These are phyloP conservation scores for Prorops nasuta DNA, from an alignment of 1,140 invertebrate genomes.

Conservation along the genomic window DNA sequence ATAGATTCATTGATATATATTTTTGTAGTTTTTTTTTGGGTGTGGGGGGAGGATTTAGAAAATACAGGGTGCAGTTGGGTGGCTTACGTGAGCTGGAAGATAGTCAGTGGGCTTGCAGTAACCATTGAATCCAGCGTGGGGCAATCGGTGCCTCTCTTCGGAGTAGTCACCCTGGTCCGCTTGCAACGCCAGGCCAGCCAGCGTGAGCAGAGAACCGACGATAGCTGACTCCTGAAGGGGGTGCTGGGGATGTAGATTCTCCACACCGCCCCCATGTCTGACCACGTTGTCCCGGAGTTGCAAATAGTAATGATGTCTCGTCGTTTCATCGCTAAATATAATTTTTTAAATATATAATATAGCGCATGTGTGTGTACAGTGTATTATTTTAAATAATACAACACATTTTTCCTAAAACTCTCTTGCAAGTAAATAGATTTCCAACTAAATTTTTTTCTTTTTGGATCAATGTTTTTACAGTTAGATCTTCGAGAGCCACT, in stretches of 20 bases:
- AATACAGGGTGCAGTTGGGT: too few species aligned
- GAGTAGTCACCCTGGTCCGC: slow-evolving; percentile 83
- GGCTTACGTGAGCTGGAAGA: slow-evolving; percentile 61
- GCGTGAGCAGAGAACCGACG: slow-evolving; percentile 63
- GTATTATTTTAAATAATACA: too few species aligned
- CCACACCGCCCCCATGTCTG: slow-evolving; percentile 63
- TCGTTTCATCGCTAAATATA: slow-evolving; percentile 74
- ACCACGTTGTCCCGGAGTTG: slow-evolving; percentile 89
- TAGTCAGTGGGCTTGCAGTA: slow-evolving; percentile 84
- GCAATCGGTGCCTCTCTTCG: slow-evolving; percentile 57
- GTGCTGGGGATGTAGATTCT: slow-evolving; percentile 59
- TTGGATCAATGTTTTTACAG: too few species aligned
- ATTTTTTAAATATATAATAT: not conserved
- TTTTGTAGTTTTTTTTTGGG: too few species aligned
- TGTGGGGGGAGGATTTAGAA: too few species aligned
- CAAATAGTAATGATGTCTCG: slow-evolving; percentile 89
- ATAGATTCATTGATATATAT: not conserved
- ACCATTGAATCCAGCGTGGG: slow-evolving; percentile 63
- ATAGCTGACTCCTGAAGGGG: slow-evolving; percentile 63
- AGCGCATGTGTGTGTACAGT: not conserved
- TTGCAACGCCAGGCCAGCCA: slow-evolving; percentile 86
- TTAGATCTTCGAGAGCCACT: too few species aligned
- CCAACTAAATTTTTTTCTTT: too few species aligned
- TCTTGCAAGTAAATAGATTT: slow-evolving; percentile 17
- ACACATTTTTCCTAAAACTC: too few species aligned